phyloP scores from a whole-genome alignment of 2,113 vertebrate genomes.

The Azemiops feae region DNA sequence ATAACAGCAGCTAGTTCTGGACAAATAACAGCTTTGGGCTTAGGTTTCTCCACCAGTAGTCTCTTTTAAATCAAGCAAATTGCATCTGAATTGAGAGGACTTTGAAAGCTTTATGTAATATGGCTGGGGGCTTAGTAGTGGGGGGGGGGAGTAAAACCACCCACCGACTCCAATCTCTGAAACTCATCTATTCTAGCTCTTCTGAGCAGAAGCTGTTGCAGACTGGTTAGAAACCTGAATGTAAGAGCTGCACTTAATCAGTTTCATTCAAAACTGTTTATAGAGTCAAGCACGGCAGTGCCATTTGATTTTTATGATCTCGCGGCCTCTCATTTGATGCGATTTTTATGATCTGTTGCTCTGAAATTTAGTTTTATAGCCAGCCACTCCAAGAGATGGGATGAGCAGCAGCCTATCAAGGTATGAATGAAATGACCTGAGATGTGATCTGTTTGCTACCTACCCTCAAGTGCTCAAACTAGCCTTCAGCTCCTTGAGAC shows the following conservation, averaged over 20 bases:
- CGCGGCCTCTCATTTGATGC: background rate
- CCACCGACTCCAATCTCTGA: background rate
- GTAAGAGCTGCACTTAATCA: background rate
- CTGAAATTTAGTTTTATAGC: background rate
- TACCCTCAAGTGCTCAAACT: background rate
- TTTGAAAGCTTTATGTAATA: background rate
- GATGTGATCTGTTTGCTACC: background rate
- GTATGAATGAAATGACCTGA: background rate
- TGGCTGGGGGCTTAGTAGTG: background rate
- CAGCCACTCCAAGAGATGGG: background rate
- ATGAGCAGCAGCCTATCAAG: background rate
- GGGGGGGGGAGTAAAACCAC: background rate
- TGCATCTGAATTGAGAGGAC: background rate
- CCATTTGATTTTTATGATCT: background rate
- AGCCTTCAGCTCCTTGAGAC: background rate
- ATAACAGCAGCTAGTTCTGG: background rate
- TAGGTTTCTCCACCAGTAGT: background rate
- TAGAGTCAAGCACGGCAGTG: background rate
- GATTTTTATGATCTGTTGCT: background rate
- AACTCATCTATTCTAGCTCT: background rate
- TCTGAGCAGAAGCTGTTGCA: background rate
- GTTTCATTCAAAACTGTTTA: background rate
- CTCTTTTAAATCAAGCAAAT: background rate
- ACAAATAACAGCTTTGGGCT: background rate
- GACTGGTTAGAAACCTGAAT: background rate